Base-by-base conservation (phyloP, 2,113 vertebrate species). In the Gobius niger region DNA sequence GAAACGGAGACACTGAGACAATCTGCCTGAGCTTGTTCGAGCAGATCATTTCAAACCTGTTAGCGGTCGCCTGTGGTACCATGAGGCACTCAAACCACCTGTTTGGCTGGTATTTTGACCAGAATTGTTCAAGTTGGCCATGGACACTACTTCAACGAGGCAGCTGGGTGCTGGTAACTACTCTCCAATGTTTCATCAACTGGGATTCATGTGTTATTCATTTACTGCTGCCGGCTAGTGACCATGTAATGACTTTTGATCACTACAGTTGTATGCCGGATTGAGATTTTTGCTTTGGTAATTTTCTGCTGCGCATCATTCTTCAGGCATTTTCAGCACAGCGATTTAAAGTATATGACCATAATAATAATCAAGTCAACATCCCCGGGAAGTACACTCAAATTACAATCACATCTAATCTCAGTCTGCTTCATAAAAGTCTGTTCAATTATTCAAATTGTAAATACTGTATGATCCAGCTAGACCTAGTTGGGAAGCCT, bases 381-480 rank as follows among this genome's bases (percentile, higher is more conserved):
- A 75, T 90, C 84, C 84, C 78, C 72, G 47, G 85, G 85, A 89
- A 84, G 67, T 62, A 71, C 64, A 70, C 82, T 89, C 83, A 85
- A 80, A 90, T 87, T 85, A 88, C 81, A 83, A 89, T 89, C 82
- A 78, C 65, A 88, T 89, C 82, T 61, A 82, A 76, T 81, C 71
- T 85, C 52, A 80, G 82, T 76, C 84, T 73, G 82, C 71, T 75
- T 92, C 89, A 92, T 92, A 91, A 92, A 90, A 85, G 47, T 75
- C 83, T 90, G 65, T 88, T 93, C 78, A 93, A 93, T 93, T 90
- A 93, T 93, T 92, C 87, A 93, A 81, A 75, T 70, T 57, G 89
- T 63, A 92, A 92, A 92, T 92, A 34, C 24, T 34, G 24, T 34
- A 87, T 90, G 69, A 88, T 91, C 86, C 87, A 77, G 87, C 82